Percentiles rank a stretch among this genome's conserved stretches.
Conservation (phyloP, 2,113 vertebrate species). For the Nesoenas mayeri region DNA sequence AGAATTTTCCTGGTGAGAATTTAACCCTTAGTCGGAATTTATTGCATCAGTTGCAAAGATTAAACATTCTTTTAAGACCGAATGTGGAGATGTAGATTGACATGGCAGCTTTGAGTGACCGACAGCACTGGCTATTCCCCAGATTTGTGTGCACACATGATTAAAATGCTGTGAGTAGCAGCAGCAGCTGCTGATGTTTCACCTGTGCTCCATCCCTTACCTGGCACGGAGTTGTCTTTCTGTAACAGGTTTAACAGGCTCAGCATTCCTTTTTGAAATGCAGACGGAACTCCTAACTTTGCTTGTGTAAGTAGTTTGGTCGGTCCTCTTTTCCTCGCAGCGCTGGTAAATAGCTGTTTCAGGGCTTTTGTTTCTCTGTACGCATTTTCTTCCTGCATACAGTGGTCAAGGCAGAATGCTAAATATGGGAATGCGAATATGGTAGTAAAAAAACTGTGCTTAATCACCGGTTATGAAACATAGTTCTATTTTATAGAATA, state of each 20-base stretch:
- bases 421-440: not conserved
- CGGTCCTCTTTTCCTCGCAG: slow-evolving; percentile 1
- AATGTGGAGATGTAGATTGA: not conserved
- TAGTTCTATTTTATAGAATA: not conserved
- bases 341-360: not conserved
- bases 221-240: not conserved
- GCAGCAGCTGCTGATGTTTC: not conserved
- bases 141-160: not conserved
- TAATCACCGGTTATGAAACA: not conserved
- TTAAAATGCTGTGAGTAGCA: not conserved
- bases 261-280: slow-evolving; percentile 47
- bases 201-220: slow-evolving; percentile 2
- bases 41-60: not conserved
- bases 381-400: not conserved
- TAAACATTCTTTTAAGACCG: not conserved
- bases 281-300: slow-evolving; percentile 19
- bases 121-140: not conserved
- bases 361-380: not conserved
- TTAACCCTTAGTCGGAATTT: not conserved
- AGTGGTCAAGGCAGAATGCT: not conserved
- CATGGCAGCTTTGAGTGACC: not conserved
- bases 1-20: not conserved
- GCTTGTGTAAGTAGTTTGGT: slow-evolving; percentile 28
- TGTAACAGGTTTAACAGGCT: slow-evolving; percentile 59
- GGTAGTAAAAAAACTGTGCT: not conserved